These are phyloP conservation scores for Tipula vernalis DNA, from an alignment of 2,888 invertebrate species.

Conservation along the genomic window DNA sequence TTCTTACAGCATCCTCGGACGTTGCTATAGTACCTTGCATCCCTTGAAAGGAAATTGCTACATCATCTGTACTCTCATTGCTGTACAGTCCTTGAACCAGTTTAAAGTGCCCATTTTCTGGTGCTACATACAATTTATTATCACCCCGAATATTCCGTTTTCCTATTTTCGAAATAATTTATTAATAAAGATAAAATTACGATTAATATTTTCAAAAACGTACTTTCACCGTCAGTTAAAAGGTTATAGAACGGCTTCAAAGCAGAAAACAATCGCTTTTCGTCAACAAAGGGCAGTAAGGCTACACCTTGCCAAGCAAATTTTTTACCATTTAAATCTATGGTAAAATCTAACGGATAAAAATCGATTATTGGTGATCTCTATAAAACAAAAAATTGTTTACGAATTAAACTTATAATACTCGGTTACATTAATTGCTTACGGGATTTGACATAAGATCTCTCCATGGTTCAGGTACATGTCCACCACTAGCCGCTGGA, in stretches of 20 bases:
- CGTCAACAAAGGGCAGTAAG: slow-evolving; percentile 94
- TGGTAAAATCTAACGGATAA: slow-evolving; percentile 94
- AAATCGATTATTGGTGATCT: slow-evolving; percentile 95
- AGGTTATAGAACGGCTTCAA: slow-evolving; percentile 65
- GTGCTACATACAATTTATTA: slow-evolving; percentile 78
- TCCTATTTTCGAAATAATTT: slow-evolving; percentile 31
- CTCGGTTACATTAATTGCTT: slow-evolving; percentile 26
- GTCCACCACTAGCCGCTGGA: slow-evolving; percentile 90
- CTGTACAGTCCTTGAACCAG: slow-evolving; percentile 58
- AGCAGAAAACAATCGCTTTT: slow-evolving; percentile 73
- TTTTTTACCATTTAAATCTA: slow-evolving; percentile 97
- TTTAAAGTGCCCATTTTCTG: slow-evolving; percentile 54
- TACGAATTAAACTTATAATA: not conserved
- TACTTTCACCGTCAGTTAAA: slow-evolving; percentile 73
- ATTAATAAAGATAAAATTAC: not conserved
- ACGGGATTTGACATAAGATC: slow-evolving; percentile 84
- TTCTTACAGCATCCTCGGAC: slow-evolving; percentile 53
- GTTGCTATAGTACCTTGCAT: slow-evolving; percentile 69
- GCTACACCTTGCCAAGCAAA: slow-evolving; percentile 99
- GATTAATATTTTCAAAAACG: not conserved
- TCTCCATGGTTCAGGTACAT: slow-evolving; percentile 90
- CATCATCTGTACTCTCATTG: slow-evolving; percentile 40
- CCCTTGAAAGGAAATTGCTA: slow-evolving; percentile 58
- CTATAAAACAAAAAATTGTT: slow-evolving; percentile 29
- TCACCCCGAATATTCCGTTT: slow-evolving; percentile 77